phyloP scores from a whole-genome alignment of 2,113 vertebrate genomes.

The Neotoma lepida region DNA sequence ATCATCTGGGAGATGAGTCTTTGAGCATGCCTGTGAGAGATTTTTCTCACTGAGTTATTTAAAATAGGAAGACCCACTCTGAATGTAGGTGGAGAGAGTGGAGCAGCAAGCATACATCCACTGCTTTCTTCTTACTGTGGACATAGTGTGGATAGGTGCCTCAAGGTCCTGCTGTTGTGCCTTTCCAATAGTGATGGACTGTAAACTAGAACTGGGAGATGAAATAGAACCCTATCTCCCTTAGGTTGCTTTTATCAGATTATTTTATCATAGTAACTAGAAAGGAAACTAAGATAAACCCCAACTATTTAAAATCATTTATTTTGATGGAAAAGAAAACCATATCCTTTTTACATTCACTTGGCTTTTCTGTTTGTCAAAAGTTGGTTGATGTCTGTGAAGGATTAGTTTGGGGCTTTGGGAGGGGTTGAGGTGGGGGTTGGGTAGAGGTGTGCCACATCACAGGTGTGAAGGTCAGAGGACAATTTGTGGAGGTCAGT shows the following conservation, averaged over 20 bases:
- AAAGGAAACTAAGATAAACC: background rate
- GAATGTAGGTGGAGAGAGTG: background rate
- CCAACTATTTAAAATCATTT: background rate
- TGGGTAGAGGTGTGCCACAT: background rate
- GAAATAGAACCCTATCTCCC: background rate
- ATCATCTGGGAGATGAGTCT: background rate
- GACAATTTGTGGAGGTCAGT: background rate
- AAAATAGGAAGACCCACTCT: background rate
- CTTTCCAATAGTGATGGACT: background rate
- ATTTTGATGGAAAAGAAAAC: background rate
- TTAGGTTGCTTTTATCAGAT: background rate
- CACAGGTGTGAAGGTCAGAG: background rate
- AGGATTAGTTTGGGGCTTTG: background rate
- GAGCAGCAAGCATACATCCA: no score
- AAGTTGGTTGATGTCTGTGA: constrained; percentile 3
- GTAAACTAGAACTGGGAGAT: background rate
- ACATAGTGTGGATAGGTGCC: background rate
- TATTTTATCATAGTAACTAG: background rate
- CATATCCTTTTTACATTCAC: background rate
- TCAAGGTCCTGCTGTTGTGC: background rate
- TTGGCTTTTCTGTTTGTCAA: background rate
- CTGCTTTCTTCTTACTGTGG: background rate
- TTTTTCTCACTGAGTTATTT: constrained; percentile 1
- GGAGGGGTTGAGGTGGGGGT: background rate
- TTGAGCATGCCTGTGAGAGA: background rate